Evolutionary conservation across 2,888 invertebrate genomes (phyloP).

Genomic region (Lamellibrachia satsuma): DNA sequence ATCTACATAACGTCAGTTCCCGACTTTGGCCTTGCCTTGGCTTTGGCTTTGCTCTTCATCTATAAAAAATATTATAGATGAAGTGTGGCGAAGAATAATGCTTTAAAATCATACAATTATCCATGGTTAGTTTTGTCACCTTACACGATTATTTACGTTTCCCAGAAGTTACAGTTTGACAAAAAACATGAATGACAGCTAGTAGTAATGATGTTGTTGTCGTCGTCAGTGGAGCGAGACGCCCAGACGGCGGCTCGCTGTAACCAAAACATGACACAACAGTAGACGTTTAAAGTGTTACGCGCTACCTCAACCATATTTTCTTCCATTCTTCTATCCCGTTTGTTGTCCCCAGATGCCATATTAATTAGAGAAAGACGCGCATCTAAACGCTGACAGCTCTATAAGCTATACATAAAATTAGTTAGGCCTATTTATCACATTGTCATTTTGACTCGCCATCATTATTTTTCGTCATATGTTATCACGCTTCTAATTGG

Average conservation of each 20-base stretch:
- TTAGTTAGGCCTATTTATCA: neutral
- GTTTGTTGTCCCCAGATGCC: conserved; percentile 43
- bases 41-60: too few species aligned
- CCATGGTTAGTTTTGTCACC: neutral
- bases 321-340: conserved; percentile 47
- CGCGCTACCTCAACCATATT: conserved; percentile 52
- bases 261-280: neutral
- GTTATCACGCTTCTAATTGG: neutral
- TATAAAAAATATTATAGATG: neutral
- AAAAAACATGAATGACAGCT: neutral
- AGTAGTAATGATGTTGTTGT: neutral
- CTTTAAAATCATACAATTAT: neutral
- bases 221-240: conserved; percentile 13
- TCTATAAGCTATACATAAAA: neutral
- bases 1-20: too few species aligned
- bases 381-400: neutral
- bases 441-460: conserved; percentile 7
- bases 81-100: neutral
- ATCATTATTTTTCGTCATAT: neutral
- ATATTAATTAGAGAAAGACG: conserved; percentile 28
- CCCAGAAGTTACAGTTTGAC: neutral
- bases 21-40: too few species aligned
- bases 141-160: neutral
- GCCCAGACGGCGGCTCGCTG: neutral
- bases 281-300: neutral